Percentiles rank a stretch among this genome's conserved stretches.
Conservation (phyloP, 2,888 invertebrate genomes). For the Oscheius sp. region DNA sequence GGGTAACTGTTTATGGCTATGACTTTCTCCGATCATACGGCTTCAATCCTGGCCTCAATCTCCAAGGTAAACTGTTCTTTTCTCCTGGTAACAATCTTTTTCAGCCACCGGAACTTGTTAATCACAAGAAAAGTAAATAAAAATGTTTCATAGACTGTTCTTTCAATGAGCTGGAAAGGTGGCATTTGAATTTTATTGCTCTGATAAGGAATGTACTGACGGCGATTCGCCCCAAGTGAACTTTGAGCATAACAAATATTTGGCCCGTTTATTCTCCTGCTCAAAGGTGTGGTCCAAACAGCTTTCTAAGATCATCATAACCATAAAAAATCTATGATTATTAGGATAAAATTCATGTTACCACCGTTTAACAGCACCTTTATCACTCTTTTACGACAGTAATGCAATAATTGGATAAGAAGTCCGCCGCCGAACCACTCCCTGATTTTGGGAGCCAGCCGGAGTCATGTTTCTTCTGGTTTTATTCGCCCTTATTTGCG, state of each 20-base stretch:
- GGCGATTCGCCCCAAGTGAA: too few species aligned
- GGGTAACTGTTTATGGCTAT: slow-evolving; percentile 34
- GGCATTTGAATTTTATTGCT: too few species aligned
- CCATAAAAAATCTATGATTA: too few species aligned
- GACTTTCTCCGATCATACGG: slow-evolving; percentile 22
- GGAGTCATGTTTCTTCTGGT: neutral
- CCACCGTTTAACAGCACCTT: neutral
- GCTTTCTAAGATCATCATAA: too few species aligned
- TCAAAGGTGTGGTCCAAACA: too few species aligned
- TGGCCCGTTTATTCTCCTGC: too few species aligned
- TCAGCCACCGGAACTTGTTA: slow-evolving; percentile 12
- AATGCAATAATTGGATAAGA: slow-evolving; percentile 8
- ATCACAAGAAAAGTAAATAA: neutral
- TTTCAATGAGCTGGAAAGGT: too few species aligned
- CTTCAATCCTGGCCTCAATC: slow-evolving; percentile 28
- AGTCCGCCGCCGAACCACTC: slow-evolving; percentile 6
- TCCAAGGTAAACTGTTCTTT: neutral
- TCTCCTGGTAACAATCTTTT: neutral
- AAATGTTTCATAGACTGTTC: too few species aligned
- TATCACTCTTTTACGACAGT: slow-evolving; percentile 10
- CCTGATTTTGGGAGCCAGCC: neutral
- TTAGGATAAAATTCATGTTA: too few species aligned
- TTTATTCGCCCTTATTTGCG: neutral
- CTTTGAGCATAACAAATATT: too few species aligned
- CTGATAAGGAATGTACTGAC: too few species aligned